Base-by-base conservation (phyloP, 2,113 vertebrate genomes). In the Aythya baeri region DNA sequence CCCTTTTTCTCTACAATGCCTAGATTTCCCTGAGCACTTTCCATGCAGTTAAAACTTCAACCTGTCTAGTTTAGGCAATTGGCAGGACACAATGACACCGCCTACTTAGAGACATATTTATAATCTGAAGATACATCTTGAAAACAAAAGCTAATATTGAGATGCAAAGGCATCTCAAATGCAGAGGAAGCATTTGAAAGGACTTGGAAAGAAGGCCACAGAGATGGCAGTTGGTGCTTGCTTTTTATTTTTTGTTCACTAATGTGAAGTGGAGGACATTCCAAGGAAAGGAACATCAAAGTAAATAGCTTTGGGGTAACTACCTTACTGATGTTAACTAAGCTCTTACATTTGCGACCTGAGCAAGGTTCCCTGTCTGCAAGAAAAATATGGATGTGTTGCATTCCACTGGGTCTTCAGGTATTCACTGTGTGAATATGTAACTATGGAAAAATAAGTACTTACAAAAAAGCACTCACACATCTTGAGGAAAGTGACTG, bases 401-500 rank as follows among this genome's bases (percentile, higher is more conserved):
- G 44, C 43, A 20, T 17, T 65, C 68, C 31, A 38, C 26, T 13
- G 18, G 16, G 17, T 32, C 38, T 75, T 75, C 38, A 58, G 38
- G 31, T 44, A n/a, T 44, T 46, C 59, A 34, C 23, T 21, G 5
- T 46, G 0, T 76, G 32, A 52, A 57, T 59, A 1, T 21, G 59
- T 43, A 76, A 25, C 21, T 32, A 4, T 57, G 72, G 61, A 74
- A 68, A 54, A 92, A 74, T 32, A 5, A 54, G 43, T 46, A 12
- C 29, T 88, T 83, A 5, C 8, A 46, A 66, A 68, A 14, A 23
- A 70, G 4, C n/a, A 41, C 11, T 27, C 31, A 9, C 15, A 6
- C 5, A 5, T 3, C 32, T 36, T 2, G 0, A 34, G 16, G 31
- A 26, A 11, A 8, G 21, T 43, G 11, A 0, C 0, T 11, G 15